A percentile compares a stretch with the other conserved stretches of the same genome.
These are phyloP conservation scores for Sialis fuliginosa DNA, from an alignment of 2,888 invertebrate species.

Conservation along the genomic window DNA sequence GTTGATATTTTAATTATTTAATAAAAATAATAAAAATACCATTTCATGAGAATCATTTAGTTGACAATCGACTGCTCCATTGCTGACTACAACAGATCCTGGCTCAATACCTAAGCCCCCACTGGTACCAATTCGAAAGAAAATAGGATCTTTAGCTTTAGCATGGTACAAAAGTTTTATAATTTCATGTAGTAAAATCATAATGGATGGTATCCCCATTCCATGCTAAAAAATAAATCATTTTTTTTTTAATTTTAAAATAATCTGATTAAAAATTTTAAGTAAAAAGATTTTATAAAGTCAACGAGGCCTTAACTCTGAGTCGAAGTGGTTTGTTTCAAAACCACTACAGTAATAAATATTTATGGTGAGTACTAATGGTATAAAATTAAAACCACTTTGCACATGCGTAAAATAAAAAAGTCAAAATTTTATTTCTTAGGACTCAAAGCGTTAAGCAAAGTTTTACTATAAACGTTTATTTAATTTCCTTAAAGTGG, in stretches of 20 bases:
- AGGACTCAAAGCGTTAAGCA: too few species aligned
- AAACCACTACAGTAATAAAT: too few species aligned
- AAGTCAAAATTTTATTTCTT: too few species aligned
- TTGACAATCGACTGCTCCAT: conserved; percentile 39
- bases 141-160: conserved; percentile 38
- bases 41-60: conserved; percentile 36
- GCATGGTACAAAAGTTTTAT: conserved; percentile 52
- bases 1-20: neutral
- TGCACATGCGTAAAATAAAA: too few species aligned
- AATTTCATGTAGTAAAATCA: conserved; percentile 49
- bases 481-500: too few species aligned
- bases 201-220: conserved; percentile 56
- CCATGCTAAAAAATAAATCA: conserved; percentile 39
- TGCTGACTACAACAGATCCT: conserved; percentile 48
- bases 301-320: neutral
- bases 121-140: conserved; percentile 51
- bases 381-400: too few species aligned
- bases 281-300: neutral
- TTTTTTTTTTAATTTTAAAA: neutral
- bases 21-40: conserved; percentile 22
- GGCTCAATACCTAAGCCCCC: conserved; percentile 43
- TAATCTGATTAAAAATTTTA: neutral
- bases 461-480: too few species aligned
- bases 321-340: too few species aligned
- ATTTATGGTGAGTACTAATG: too few species aligned